These are phyloP conservation scores for Tenthredo scrophulariae DNA, from an alignment of 2,888 invertebrate genomes.

Conservation along the genomic window DNA sequence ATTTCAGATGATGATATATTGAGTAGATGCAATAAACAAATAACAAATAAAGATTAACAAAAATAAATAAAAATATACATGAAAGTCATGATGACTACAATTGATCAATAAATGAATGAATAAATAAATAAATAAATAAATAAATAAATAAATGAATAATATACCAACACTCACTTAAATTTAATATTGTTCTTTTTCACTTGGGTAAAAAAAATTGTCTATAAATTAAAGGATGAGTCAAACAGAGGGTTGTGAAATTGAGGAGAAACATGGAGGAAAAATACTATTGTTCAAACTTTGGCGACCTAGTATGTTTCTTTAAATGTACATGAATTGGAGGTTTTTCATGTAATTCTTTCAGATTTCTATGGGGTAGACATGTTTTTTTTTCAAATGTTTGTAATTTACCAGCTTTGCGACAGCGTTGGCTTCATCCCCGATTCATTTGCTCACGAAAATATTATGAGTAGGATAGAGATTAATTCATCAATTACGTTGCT, in stretches of 20 bases:
- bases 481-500: conserved; percentile 12
- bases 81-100: not conserved
- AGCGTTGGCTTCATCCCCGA: too few species aligned
- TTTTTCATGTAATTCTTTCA: not conserved
- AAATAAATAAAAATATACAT: conserved; percentile 5
- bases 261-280: not conserved
- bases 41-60: not conserved
- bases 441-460: not conserved
- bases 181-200: not conserved
- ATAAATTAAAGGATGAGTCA: too few species aligned
- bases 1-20: not conserved
- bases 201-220: not conserved
- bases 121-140: not conserved
- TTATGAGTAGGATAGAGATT: not conserved
- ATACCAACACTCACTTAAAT: not conserved
- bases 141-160: not conserved
- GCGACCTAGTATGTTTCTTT: not conserved
- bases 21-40: conserved; percentile 13
- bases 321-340: not conserved
- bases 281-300: not conserved
- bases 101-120: too few species aligned
- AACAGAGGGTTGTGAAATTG: not conserved
- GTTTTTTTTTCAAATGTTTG: not conserved
- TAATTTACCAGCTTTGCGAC: not conserved
- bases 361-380: not conserved